phyloP scores from a whole-genome alignment of 2,888 invertebrate species.

The Mycalesis mineus region DNA sequence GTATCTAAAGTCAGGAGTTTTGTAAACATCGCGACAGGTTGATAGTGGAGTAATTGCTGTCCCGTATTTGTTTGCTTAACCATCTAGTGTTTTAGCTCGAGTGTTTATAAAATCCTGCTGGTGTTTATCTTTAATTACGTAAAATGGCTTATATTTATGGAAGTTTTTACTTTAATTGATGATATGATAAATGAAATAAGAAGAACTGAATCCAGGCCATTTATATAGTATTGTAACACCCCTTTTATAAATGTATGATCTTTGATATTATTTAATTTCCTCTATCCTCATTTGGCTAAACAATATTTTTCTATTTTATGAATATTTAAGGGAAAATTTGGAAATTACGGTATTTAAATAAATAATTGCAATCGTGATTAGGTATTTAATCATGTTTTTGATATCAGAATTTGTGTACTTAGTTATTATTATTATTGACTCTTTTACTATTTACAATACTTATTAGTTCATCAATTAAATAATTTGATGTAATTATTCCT shows the following conservation, averaged over 20 bases:
- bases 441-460: neutral
- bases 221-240: no score
- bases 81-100: neutral
- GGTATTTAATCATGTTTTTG: no score
- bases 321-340: no score
- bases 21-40: slow-evolving; percentile 2
- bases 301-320: no score
- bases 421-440: neutral
- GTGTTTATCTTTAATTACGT: neutral
- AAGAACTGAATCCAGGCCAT: no score
- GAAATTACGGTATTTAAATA: no score
- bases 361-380: no score
- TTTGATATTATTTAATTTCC: no score
- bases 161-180: neutral
- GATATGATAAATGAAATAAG: no score
- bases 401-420: no score
- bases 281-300: no score
- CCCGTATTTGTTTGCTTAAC: slow-evolving; percentile 7
- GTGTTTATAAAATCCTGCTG: neutral
- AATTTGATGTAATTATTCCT: neutral
- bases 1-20: neutral
- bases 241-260: no score
- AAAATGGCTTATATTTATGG: neutral
- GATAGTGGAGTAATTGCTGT: slow-evolving; percentile 1
- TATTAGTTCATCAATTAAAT: neutral